A percentile compares a stretch with the other conserved stretches of the same genome.
Evolutionary conservation across 2,888 invertebrate genomes (phyloP).

Genomic region (Ypsolopha sequella): DNA sequence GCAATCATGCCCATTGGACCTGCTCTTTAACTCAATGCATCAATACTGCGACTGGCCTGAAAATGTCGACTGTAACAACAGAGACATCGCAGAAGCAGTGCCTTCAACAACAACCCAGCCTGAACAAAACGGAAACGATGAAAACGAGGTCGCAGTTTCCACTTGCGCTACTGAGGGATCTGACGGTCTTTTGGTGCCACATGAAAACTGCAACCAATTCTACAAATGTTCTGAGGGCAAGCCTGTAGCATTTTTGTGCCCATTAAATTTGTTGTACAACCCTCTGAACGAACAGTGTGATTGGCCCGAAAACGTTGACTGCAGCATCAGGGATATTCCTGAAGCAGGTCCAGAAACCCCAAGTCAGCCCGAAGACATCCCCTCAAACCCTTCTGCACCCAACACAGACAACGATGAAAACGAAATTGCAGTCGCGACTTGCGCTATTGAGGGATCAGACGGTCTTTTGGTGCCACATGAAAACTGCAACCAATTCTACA

Average conservation of each 20-base stretch:
- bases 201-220: slow-evolving; percentile 72
- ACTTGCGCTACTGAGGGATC: slow-evolving; percentile 42
- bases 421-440: neutral
- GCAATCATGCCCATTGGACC: slow-evolving; percentile 12
- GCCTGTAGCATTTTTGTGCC: slow-evolving; percentile 65
- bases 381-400: neutral
- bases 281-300: slow-evolving; percentile 60
- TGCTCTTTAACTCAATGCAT: slow-evolving; percentile 17
- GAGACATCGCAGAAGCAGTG: neutral
- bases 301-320: slow-evolving; percentile 67
- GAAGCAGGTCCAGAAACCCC: neutral
- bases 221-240: slow-evolving; percentile 73
- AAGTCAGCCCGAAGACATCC: neutral
- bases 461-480: neutral
- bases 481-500: neutral
- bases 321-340: slow-evolving; percentile 22
- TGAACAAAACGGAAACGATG: no score
- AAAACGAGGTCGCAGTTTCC: no score
- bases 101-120: neutral
- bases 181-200: slow-evolving; percentile 64
- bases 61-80: neutral
- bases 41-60: slow-evolving; percentile 6
- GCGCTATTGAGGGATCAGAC: neutral
- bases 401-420: neutral
- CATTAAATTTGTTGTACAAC: slow-evolving; percentile 61